Evolutionary conservation across 2,797 vertebrate genomes (phyloP).

Genomic region (Avahi laniger): DNA sequence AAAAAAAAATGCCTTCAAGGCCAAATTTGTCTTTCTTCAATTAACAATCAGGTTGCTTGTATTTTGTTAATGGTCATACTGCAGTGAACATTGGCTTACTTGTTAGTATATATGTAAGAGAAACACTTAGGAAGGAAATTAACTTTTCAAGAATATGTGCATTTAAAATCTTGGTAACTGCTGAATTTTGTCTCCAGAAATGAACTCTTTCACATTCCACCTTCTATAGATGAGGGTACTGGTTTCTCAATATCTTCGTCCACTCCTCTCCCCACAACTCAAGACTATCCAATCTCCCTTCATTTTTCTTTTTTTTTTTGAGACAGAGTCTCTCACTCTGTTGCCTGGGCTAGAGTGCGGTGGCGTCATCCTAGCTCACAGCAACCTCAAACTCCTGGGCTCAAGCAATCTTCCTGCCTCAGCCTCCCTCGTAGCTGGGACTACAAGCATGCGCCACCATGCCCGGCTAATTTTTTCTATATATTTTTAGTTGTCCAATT

Average conservation of each 20-base stretch:
- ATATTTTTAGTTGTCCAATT: too few relatives aligned
- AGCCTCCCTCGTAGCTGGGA: too few relatives aligned
- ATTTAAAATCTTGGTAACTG: neutral
- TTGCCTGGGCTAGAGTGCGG: too few relatives aligned
- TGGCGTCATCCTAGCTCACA: too few relatives aligned
- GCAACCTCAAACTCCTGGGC: too few relatives aligned
- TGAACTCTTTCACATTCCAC: neutral
- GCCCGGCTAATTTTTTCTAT: too few relatives aligned
- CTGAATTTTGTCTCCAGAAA: neutral
- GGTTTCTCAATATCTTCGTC: neutral
- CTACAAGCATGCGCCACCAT: too few relatives aligned
- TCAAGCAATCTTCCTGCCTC: too few relatives aligned
- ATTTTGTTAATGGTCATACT: neutral
- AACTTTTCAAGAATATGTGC: neutral
- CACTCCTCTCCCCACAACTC: neutral
- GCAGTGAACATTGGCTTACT: neutral
- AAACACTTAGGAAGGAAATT: neutral
- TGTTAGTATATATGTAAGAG: neutral
- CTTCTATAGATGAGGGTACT: neutral
- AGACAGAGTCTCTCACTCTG: too few relatives aligned
- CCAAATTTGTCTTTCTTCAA: neutral
- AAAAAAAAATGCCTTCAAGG: neutral
- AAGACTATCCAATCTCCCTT: neutral
- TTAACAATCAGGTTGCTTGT: neutral
- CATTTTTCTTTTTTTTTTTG: constrained; percentile 60